A percentile compares a stretch with the other conserved stretches of the same genome.
Conservation (phyloP, 2,113 vertebrate genomes). For the Apus apus region DNA sequence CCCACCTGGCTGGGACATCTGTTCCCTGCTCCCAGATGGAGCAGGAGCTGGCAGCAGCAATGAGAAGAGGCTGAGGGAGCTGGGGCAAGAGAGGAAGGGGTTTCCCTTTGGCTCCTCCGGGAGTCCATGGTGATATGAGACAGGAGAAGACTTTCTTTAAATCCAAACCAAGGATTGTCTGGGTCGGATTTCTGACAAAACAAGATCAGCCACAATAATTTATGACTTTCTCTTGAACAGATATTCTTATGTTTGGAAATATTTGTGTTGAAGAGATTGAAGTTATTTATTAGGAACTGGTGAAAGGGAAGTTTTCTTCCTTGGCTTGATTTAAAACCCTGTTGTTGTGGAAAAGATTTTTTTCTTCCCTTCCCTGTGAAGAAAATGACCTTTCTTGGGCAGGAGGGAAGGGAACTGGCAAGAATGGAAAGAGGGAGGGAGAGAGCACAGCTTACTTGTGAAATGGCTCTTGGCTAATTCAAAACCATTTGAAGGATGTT, state of each 20-base stretch:
- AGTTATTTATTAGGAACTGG: constrained; percentile 47
- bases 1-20: neutral
- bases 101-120: neutral
- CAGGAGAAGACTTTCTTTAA: neutral
- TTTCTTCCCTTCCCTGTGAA: neutral
- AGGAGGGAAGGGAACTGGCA: neutral
- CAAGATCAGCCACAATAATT: neutral
- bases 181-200: neutral
- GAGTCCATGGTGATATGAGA: neutral
- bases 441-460: neutral
- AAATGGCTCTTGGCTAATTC: constrained; percentile 32
- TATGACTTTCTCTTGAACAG: neutral
- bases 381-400: constrained; percentile 70
- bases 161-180: neutral
- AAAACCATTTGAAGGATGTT: constrained; percentile 28
- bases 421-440: neutral
- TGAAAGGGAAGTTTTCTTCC: constrained; percentile 23
- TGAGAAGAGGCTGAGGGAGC: neutral
- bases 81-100: neutral
- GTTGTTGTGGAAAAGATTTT: neutral
- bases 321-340: constrained; percentile 24
- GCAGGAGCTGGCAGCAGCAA: neutral
- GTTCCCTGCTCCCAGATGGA: neutral
- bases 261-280: constrained; percentile 14
- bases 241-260: constrained; percentile 28